These are phyloP conservation scores for Miltochrista miniata DNA, from an alignment of 2,888 invertebrate species.

Conservation along the genomic window DNA sequence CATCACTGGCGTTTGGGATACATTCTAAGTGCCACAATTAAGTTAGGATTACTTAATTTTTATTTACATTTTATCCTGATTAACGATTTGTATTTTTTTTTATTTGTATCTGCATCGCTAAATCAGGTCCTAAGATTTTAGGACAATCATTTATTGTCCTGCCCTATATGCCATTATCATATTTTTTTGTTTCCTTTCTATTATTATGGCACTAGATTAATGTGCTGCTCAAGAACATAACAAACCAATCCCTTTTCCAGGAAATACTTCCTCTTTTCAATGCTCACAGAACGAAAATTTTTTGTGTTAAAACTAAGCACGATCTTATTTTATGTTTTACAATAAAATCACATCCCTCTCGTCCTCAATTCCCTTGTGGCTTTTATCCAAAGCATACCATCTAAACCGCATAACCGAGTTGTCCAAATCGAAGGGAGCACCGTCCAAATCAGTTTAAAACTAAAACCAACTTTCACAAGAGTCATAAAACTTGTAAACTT, in stretches of 20 bases:
- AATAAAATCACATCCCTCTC: neutral
- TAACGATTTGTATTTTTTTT: no score
- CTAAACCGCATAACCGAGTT: neutral
- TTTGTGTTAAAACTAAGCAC: no score
- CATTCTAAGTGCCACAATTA: conserved; percentile 1
- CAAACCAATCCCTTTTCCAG: no score
- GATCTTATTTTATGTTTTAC: neutral
- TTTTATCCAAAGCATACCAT: neutral
- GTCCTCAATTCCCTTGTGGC: neutral
- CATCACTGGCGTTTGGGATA: neutral
- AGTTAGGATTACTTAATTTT: neutral
- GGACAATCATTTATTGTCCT: no score
- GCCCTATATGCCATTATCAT: no score
- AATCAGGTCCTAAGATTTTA: neutral
- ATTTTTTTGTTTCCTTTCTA: no score
- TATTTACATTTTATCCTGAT: no score
- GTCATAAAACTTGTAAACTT: conserved; percentile 8
- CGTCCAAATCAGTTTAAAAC: conserved; percentile 4
- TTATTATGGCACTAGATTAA: no score
- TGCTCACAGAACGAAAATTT: no score
- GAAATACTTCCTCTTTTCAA: no score
- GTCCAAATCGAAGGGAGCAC: neutral
- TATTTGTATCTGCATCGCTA: neutral
- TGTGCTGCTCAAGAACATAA: no score
- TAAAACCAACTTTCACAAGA: conserved; percentile 2